Evolutionary conservation across 2,113 vertebrate species (phyloP), one percentile per base, ranked within the genome.

Genomic region (Martes martes): DNA sequence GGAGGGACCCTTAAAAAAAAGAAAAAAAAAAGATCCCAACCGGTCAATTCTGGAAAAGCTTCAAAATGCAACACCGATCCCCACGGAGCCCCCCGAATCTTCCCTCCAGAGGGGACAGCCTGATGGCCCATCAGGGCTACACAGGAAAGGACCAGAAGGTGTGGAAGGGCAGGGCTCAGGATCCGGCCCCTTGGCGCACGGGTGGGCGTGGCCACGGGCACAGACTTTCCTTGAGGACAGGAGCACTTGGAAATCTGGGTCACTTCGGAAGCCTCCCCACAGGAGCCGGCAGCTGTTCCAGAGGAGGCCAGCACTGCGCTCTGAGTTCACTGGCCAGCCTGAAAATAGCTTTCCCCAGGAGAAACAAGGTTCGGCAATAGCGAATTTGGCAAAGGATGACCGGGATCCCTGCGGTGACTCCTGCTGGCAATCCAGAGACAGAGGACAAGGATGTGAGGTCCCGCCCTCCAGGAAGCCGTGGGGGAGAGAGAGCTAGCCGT

Each of bases 181-280:
- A 4, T 16, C 85, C 83, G 55, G 33, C 6, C 39, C 7, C 39
- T 16, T 2, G 23, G n/a, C 0, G n/a, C 47, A 26, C 1, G 19
- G n/a, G 28, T 4, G 1, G 45, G 33, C 28, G 26, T 5, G 18
- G 85, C 65, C 82, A 42, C 28, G 0, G 6, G 69, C 39, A 65
- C 31, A 65, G 79, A 14, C 84, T 52, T 83, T 31, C 67, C 11
- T 19, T 85, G 81, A 94, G 47, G 80, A 50, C n/a, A 95, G 74
- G 45, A 33, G 23, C 81, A 52, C 95, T 81, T 89, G 45, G 71
- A 94, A 89, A 84, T 28, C 55, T 23, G 11, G 89, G 90, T 73
- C n/a, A 61, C 39, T 95, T 96, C n/a, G 14, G 86, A 73, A 89
- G 79, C 80, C 52, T 79, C 91, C 85, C 50, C n/a, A n/a, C 78